Evolutionary conservation across 2,888 invertebrate species (phyloP).

Genomic region (Cerceris rybyensis): DNA sequence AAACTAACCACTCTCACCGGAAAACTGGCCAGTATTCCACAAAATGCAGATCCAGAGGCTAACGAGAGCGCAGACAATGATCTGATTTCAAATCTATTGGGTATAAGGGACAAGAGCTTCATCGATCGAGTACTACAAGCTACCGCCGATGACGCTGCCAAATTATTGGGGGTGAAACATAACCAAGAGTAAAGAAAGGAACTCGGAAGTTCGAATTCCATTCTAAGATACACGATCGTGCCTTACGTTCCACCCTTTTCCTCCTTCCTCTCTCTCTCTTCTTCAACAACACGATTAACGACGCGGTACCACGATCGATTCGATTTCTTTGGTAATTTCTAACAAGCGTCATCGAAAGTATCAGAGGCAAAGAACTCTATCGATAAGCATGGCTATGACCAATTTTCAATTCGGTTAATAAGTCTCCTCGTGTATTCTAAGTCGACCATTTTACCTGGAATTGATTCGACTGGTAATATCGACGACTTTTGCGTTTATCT

Average conservation of each 20-base stretch:
- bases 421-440: too few relatives aligned
- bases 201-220: neutral
- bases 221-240: constrained; percentile 72
- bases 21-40: constrained; percentile 77
- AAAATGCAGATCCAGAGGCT: constrained; percentile 83
- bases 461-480: too few relatives aligned
- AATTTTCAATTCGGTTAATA: too few relatives aligned
- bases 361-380: too few relatives aligned
- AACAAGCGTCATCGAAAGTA: too few relatives aligned
- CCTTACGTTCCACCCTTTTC: constrained; percentile 65
- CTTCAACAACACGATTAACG: too few relatives aligned
- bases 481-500: neutral
- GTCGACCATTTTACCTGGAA: too few relatives aligned
- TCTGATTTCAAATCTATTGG: constrained; percentile 94
- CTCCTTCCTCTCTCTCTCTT: neutral
- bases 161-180: constrained; percentile 92
- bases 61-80: constrained; percentile 86
- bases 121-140: constrained; percentile 93
- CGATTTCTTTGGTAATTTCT: too few relatives aligned
- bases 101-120: constrained; percentile 92
- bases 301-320: too few relatives aligned
- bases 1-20: constrained; percentile 75
- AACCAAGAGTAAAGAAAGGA: constrained; percentile 76
- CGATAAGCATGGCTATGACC: too few relatives aligned
- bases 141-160: constrained; percentile 92